phyloP scores from a whole-genome alignment of 1,140 invertebrate genomes.

The Leptoteleia sp. region DNA sequence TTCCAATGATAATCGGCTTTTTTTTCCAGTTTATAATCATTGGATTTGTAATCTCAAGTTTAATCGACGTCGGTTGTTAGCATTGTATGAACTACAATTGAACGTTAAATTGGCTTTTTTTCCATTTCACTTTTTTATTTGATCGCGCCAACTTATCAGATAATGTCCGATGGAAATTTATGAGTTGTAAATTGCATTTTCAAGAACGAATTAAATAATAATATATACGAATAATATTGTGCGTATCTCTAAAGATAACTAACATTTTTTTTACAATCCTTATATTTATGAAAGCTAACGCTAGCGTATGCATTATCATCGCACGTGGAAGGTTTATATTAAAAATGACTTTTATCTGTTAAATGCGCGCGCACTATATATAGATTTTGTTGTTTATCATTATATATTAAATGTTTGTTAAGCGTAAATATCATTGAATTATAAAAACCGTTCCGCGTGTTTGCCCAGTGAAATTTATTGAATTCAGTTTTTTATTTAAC shows the following conservation, averaged over 20 bases:
- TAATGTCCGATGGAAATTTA: conserved; percentile 59
- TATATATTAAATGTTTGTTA: conserved; percentile 60
- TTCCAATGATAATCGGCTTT: conserved; percentile 29
- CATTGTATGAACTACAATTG: conserved; percentile 36
- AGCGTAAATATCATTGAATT: conserved; percentile 54
- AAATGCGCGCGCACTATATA: conserved; percentile 34
- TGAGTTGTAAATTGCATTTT: conserved; percentile 58
- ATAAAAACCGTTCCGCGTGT: conserved; percentile 45
- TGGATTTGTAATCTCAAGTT: conserved; percentile 27
- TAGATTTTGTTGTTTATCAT: conserved; percentile 61
- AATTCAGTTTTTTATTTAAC: conserved; percentile 45
- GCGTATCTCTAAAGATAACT: conserved; percentile 59
- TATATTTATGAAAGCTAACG: conserved; percentile 59
- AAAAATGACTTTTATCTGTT: conserved; percentile 64
- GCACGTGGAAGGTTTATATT: conserved; percentile 60
- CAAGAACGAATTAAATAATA: conserved; percentile 62
- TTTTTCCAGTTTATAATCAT: conserved; percentile 29
- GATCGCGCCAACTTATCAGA: conserved; percentile 45
- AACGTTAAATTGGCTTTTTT: conserved; percentile 34
- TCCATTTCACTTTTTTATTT: conserved; percentile 35
- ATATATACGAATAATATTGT: conserved; percentile 62
- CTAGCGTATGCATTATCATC: conserved; percentile 46
- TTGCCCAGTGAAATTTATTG: conserved; percentile 31
- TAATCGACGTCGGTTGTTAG: conserved; percentile 22
- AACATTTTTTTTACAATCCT: conserved; percentile 59